Evolutionary conservation across 2,113 vertebrate genomes (phyloP).

Genomic region (Neogale vison): DNA sequence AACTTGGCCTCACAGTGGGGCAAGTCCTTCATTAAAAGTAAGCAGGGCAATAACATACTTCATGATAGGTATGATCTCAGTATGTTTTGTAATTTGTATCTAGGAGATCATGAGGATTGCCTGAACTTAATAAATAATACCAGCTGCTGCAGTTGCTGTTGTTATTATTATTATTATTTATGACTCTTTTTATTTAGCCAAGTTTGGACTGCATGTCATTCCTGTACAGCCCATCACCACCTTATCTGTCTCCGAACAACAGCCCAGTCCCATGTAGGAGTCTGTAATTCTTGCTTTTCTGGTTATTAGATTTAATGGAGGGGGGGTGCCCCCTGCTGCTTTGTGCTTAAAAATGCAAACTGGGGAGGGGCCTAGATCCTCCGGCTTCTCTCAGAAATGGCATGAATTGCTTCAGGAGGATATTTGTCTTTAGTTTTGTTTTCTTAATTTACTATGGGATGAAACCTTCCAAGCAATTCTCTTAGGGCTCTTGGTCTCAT

Average conservation of each 20-base stretch:
- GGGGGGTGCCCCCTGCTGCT: background rate
- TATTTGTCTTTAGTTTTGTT: background rate
- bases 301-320: background rate
- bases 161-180: background rate
- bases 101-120: background rate
- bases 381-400: background rate
- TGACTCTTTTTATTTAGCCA: background rate
- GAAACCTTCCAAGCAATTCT: background rate
- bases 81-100: background rate
- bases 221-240: background rate
- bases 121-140: background rate
- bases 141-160: background rate
- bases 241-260: background rate
- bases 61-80: background rate
- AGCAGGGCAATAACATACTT: background rate
- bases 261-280: background rate
- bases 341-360: background rate
- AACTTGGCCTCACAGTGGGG: background rate
- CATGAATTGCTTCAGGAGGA: background rate
- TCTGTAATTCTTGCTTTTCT: background rate
- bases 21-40: background rate
- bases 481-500: background rate
- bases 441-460: background rate
- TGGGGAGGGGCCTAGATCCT: background rate
- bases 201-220: background rate